Evolutionary conservation across 2,888 invertebrate genomes (phyloP).

Genomic region (Pristionchus maxplancki): DNA sequence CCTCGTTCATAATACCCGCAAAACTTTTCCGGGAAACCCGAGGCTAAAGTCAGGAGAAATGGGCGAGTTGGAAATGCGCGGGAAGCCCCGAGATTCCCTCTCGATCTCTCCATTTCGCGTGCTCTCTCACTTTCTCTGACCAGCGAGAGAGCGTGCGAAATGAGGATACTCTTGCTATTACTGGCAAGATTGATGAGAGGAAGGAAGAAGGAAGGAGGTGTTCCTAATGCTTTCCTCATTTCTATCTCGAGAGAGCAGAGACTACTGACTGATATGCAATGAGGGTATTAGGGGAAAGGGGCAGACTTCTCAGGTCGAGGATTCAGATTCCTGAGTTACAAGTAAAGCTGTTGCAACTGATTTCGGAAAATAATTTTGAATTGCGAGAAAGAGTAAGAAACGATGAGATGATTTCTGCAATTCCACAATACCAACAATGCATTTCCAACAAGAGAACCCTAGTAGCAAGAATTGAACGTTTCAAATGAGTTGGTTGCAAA

Average conservation of each 20-base stretch:
- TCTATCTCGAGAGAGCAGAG: neutral
- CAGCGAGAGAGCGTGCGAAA: neutral
- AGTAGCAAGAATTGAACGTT: too few species aligned
- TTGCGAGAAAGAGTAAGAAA: too few species aligned
- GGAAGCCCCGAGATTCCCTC: neutral
- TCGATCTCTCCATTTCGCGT: neutral
- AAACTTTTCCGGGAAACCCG: neutral
- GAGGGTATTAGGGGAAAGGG: neutral
- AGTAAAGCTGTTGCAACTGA: too few species aligned
- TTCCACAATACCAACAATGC: too few species aligned
- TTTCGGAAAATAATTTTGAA: too few species aligned
- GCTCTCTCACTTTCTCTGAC: neutral
- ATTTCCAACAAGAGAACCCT: too few species aligned
- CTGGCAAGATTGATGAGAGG: conserved; percentile 21
- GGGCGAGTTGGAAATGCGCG: neutral
- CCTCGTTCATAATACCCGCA: neutral
- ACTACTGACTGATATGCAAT: neutral
- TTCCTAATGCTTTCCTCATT: conserved; percentile 32
- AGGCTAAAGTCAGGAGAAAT: neutral
- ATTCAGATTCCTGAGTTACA: too few species aligned
- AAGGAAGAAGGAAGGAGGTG: neutral
- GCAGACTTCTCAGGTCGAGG: too few species aligned
- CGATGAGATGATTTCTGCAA: too few species aligned
- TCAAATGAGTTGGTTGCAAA: neutral
- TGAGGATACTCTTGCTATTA: neutral